Base-by-base conservation (phyloP, 1,140 invertebrate species). In the Meloidogyne floridensis region DNA sequence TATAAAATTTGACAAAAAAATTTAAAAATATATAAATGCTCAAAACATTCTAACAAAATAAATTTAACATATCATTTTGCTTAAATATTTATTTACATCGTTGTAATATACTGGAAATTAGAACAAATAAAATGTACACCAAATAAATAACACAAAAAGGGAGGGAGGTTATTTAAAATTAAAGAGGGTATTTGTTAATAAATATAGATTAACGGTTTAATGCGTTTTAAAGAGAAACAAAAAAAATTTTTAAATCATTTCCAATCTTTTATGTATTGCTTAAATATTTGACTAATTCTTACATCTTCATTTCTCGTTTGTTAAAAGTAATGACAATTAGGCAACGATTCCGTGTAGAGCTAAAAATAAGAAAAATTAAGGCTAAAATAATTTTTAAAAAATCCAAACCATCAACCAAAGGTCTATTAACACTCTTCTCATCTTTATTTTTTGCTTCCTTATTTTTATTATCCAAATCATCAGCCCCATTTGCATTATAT, bases 331-430 rank as follows among this genome's bases (percentile, higher is more conserved):
- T n/a, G n/a, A 65, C 5, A 2, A 15, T 65, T 65, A 65, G n/a
- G 59, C 59, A 65, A 65, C 59, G n/a, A 65, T 65, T 65, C 59
- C 59, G n/a, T 65, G 59, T n/a, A 65, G 59, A 65, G 59, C 59
- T 65, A n/a, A 65, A 65, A n/a, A 65, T 1, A 3, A 7, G 59
- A 3, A 65, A 65, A 59, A 59, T n/a, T 59, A 59, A 59, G 15
- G 6, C 7, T 7, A 65, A 65, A 65, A n/a, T 65, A n/a, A n/a
- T n/a, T 15, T 0, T 59, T 59, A 13, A 65, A n/a, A 65, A 65
- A 18, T n/a, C n/a, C 59, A n/a, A 65, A 65, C 59, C 59, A 65
- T 65, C 59, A n/a, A 65, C 59, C 5, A 65, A 15, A 1, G 59
- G 59, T n/a, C 59, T 65, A 65, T 65, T 65, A n/a, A 65, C 15